Base-by-base conservation (phyloP, 2,888 invertebrate species). In the Teinopalpus imperialis region DNA sequence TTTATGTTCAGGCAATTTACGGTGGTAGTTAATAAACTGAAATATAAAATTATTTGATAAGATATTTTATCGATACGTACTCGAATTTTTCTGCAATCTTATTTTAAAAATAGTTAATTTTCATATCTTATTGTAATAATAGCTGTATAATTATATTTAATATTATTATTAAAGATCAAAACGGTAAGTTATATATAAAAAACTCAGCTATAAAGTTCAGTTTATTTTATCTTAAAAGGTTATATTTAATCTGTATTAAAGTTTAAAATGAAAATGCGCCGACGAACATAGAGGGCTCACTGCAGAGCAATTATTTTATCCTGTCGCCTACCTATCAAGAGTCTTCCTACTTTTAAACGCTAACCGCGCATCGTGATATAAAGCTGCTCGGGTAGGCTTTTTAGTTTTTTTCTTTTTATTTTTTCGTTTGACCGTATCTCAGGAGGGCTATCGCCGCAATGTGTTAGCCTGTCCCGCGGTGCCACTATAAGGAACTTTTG, bases 401-500 rank as follows among this genome's bases (percentile, higher is more conserved):
- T 59, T 53, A 45, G 58, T 61, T 64, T 60, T 54, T 34, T 45
- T 29, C 35, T 48, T 48, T 35, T 49, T 36, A 42, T 44, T 56
- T 46, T 48, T 36, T 49, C 32, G 31, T 36, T 41, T 40, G 30
- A 32, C 54, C 30, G 55, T 73, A 74, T 75, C 75, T 66, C 55
- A 31, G 40, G 53, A 49, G 49, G 55, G 59, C 56, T 76, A 79
- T 81, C 77, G 53, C 52, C 46, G 69, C 69, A 59, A 78, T 78
- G 65, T 70, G 71, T 79, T 74, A 64, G 62, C 48, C 63, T 58
- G 71, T 67, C 72, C 63, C 63, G 61, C 68, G 66, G 75, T 70
- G 68, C 66, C 68, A 66, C 67, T 79, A 73, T 71, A 69, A 59
- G 61, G 59, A 74, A 72, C 71, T 70, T 74, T 76, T 71, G 70